phyloP scores from a whole-genome alignment of 37 sponge, comb jelly and placozoan species.

The Bolinopsis microptera region DNA sequence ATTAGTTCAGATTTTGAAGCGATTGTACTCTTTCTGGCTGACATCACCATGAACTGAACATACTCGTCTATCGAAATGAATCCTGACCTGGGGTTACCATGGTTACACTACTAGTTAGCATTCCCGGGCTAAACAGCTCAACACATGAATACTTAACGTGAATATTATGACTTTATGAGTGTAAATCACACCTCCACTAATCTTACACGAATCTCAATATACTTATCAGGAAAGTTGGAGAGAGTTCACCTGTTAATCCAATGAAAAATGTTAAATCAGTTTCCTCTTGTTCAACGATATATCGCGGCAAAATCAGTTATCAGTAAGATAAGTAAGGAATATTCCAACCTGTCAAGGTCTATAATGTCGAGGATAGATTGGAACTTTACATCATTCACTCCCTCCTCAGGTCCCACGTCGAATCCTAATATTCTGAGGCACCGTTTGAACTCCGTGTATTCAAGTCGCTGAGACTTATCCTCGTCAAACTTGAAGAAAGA shows the following conservation, averaged over 20 bases:
- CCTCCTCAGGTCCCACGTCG: background rate
- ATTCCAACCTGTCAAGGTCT: background rate
- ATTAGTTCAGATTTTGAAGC: background rate
- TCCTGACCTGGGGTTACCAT: slow-evolving; percentile 21
- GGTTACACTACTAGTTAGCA: background rate
- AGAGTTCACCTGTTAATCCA: too few species aligned
- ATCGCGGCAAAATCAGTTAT: too few species aligned
- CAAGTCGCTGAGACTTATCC: slow-evolving; percentile 14
- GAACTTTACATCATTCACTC: background rate
- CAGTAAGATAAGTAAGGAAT: too few species aligned
- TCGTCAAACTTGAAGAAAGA: slow-evolving; percentile 5
- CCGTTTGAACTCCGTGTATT: background rate
- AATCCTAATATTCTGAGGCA: background rate
- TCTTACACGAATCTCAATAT: too few species aligned
- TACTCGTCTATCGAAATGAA: background rate
- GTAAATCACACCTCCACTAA: too few species aligned
- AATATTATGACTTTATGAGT: too few species aligned
- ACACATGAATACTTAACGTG: too few species aligned
- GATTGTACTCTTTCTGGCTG: background rate
- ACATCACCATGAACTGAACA: slow-evolving; percentile 30
- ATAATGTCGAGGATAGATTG: background rate
- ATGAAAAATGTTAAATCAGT: too few species aligned
- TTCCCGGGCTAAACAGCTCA: too few species aligned
- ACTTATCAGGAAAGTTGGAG: too few species aligned
- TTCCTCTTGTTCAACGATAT: too few species aligned